A percentile compares a stretch with the other conserved stretches of the same genome.
These are phyloP conservation scores for Drosophila yooni DNA, from an alignment of 2,888 invertebrate species.

Conservation along the genomic window DNA sequence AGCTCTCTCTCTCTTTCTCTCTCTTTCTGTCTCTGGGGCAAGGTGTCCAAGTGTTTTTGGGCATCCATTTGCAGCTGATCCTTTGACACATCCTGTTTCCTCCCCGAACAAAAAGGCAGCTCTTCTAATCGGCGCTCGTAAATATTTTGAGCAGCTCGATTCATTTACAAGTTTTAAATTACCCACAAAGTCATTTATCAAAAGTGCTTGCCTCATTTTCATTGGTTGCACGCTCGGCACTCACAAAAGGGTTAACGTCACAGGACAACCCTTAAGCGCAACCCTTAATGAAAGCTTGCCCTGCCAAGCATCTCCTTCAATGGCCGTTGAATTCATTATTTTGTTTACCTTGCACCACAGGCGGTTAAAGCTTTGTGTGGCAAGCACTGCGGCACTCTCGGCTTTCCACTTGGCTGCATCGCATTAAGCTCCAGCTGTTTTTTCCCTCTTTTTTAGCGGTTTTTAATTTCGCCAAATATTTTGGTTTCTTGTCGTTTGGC, in stretches of 20 bases:
- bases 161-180: constrained; percentile 42
- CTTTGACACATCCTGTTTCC: constrained; percentile 47
- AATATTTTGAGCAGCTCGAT: constrained; percentile 54
- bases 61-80: constrained; percentile 42
- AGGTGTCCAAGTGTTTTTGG: constrained; percentile 55
- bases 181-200: constrained; percentile 41
- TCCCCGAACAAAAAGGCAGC: background rate
- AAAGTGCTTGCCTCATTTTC: constrained; percentile 16
- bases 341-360: constrained; percentile 39
- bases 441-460: background rate
- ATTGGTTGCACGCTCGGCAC: constrained; percentile 33
- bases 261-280: constrained; percentile 46
- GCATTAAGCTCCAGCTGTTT: constrained; percentile 46
- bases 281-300: constrained; percentile 43
- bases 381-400: background rate
- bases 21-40: constrained; percentile 8
- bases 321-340: constrained; percentile 41
- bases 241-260: constrained; percentile 47
- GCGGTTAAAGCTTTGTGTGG: constrained; percentile 36
- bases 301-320: constrained; percentile 37
- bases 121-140: constrained; percentile 37
- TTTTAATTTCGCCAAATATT: constrained; percentile 49
- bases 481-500: constrained; percentile 35
- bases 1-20: background rate
- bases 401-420: constrained; percentile 20